These are phyloP conservation scores for Callyntrura sp. DNA, from an alignment of 2,888 invertebrate species.

Conservation along the genomic window DNA sequence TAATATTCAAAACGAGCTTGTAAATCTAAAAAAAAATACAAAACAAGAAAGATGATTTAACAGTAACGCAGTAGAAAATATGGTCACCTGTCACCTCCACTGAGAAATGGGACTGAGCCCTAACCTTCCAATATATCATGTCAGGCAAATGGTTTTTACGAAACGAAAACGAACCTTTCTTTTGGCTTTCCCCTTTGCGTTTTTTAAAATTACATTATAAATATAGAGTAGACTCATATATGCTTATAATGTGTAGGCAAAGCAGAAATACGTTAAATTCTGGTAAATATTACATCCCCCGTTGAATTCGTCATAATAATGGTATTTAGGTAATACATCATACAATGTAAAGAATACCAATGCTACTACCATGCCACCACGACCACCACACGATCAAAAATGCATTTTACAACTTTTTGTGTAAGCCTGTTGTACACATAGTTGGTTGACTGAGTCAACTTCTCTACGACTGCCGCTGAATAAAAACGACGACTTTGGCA, in stretches of 20 bases:
- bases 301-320: constrained; percentile 34
- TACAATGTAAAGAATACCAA: neutral
- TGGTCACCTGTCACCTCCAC: constrained; percentile 62
- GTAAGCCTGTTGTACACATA: neutral
- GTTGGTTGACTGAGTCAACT: neutral
- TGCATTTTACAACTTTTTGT: constrained; percentile 15
- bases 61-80: constrained; percentile 28
- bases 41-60: constrained; percentile 33
- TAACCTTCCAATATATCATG: constrained; percentile 70
- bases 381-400: neutral
- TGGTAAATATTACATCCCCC: neutral
- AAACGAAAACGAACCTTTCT: constrained; percentile 49
- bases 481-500: constrained; percentile 56
- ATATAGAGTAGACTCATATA: constrained; percentile 41
- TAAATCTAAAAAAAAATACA: neutral
- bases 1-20: neutral
- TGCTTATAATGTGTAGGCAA: neutral
- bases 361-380: neutral
- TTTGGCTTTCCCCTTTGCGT: constrained; percentile 40
- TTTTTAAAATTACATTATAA: constrained; percentile 10
- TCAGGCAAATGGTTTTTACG: constrained; percentile 54
- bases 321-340: constrained; percentile 8
- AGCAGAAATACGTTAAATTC: neutral
- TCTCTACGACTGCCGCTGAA: constrained; percentile 14
- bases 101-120: constrained; percentile 60